Evolutionary conservation across 2,888 invertebrate genomes (phyloP).

Genomic region (Phoenoteleia sp.): DNA sequence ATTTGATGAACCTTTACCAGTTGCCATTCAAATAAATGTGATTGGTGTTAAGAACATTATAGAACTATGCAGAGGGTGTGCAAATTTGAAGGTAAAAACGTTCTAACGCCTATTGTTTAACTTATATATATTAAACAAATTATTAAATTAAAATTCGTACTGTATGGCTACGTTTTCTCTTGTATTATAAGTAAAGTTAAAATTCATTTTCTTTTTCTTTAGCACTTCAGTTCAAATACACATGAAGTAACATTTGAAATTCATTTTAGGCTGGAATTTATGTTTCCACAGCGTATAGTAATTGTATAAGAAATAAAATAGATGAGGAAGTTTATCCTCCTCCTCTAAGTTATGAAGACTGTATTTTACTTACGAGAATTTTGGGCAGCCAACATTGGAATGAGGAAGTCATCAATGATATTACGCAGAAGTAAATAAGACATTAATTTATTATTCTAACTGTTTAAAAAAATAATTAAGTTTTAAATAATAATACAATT

Average conservation of each 20-base stretch:
- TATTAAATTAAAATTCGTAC: too few relatives aligned
- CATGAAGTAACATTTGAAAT: too few relatives aligned
- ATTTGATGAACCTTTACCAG: constrained; percentile 62
- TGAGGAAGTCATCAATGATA: constrained; percentile 85
- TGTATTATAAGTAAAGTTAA: constrained; percentile 77
- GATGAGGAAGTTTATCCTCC: constrained; percentile 86
- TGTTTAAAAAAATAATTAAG: too few relatives aligned
- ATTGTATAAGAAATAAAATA: constrained; percentile 87
- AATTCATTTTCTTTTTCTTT: too few relatives aligned
- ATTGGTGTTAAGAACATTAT: constrained; percentile 60
- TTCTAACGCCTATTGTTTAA: too few relatives aligned
- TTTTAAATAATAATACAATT: too few relatives aligned
- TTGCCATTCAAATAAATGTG: constrained; percentile 54
- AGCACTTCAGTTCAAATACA: too few relatives aligned
- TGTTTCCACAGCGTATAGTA: constrained; percentile 94
- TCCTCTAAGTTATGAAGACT: constrained; percentile 86
- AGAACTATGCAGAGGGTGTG: constrained; percentile 59
- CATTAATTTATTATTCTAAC: too few relatives aligned
- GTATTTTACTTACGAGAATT: constrained; percentile 84
- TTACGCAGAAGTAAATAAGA: constrained; percentile 88
- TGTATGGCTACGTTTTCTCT: too few relatives aligned
- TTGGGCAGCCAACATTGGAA: constrained; percentile 27
- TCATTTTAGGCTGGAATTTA: constrained; percentile 89
- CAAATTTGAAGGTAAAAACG: constrained; percentile 74
- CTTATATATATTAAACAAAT: too few relatives aligned